phyloP scores from a whole-genome alignment of 2,113 vertebrate genomes.

The Pteruthius melanotis region DNA sequence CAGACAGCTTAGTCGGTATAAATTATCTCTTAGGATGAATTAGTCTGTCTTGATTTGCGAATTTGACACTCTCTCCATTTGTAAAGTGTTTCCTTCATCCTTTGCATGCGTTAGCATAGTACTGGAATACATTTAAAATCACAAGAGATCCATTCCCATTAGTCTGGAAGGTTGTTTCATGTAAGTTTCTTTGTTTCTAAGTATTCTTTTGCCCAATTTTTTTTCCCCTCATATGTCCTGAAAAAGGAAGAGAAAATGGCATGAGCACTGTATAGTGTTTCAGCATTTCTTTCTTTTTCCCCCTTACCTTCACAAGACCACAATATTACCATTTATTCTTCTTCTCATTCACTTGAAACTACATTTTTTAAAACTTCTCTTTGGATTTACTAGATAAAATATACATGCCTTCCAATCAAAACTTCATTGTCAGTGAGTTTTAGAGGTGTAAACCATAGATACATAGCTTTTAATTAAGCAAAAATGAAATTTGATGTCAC shows the following conservation, averaged over 20 bases:
- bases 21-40: constrained; percentile 49
- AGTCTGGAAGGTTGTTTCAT: not conserved
- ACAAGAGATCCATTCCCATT: constrained; percentile 11
- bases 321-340: not conserved
- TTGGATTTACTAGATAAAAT: not conserved
- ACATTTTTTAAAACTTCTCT: not conserved
- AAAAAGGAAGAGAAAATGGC: not conserved
- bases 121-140: constrained; percentile 8
- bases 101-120: not conserved
- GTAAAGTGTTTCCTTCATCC: constrained; percentile 23
- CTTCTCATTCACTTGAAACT: not conserved
- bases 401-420: not conserved
- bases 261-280: not conserved
- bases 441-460: not conserved
- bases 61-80: constrained; percentile 13
- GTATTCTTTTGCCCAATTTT: not conserved
- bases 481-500: not conserved
- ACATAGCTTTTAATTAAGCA: not conserved
- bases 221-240: not conserved
- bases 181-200: not conserved
- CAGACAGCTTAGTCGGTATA: constrained; percentile 23
- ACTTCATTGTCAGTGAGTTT: not conserved
- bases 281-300: not conserved
- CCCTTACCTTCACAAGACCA: not conserved
- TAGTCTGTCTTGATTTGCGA: constrained; percentile 18